These are phyloP conservation scores for Zophobas morio DNA, from an alignment of 1,140 invertebrate genomes.

Conservation along the genomic window DNA sequence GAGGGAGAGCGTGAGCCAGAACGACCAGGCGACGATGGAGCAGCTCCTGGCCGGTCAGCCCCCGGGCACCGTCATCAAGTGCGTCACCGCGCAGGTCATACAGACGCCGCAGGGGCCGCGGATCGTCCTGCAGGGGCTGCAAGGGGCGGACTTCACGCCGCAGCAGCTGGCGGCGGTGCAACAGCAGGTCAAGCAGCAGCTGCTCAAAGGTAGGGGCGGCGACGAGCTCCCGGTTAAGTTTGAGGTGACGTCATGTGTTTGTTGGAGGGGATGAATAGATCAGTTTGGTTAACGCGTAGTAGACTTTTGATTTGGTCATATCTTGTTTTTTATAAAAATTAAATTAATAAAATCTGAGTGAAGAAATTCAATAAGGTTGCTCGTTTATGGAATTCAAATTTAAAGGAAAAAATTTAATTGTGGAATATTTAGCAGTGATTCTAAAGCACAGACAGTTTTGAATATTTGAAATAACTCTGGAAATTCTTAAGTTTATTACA, in stretches of 20 bases:
- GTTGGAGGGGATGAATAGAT: neutral
- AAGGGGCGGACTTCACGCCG: conserved; percentile 84
- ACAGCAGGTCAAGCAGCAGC: conserved; percentile 89
- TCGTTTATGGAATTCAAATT: too few species aligned
- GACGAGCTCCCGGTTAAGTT: neutral
- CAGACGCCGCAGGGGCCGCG: conserved; percentile 86
- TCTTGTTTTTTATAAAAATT: too few species aligned
- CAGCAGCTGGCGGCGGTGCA: conserved; percentile 86
- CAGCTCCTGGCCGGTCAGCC: conserved; percentile 83
- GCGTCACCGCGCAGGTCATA: conserved; percentile 86
- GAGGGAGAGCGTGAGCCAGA: conserved; percentile 56
- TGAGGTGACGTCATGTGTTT: neutral
- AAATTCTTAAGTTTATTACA: too few species aligned
- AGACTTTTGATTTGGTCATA: too few species aligned
- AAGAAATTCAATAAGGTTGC: too few species aligned
- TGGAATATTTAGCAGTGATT: too few species aligned
- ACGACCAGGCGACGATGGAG: conserved; percentile 74
- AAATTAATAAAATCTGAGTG: too few species aligned
- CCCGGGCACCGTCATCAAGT: conserved; percentile 89
- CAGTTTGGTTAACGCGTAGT: neutral
- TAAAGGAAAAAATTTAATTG: too few species aligned
- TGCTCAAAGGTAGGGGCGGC: conserved; percentile 79
- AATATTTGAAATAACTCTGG: too few species aligned
- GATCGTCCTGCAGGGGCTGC: conserved; percentile 87
- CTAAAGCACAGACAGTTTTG: too few species aligned